Evolutionary conservation across 2,113 vertebrate genomes (phyloP), one percentile per base, ranked within the genome.

Genomic region (Salminus brasiliensis): DNA sequence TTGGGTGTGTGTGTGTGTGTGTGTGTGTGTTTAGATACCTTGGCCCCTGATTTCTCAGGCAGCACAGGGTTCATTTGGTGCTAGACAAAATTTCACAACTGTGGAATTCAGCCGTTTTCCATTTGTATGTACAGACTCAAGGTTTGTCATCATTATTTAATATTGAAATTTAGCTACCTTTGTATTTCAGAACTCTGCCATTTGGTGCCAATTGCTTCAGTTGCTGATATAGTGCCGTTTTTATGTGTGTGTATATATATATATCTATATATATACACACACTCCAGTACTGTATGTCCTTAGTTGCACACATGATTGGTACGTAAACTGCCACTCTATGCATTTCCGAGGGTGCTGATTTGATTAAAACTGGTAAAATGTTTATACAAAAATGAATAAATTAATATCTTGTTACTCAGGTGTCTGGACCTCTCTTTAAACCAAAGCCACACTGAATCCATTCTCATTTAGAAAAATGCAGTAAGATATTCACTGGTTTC

Each of bases 281-380:
- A n/a, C n/a, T 92, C 85, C 81, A 90, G 90, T 93, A 92, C 94
- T 93, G 93, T 95, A 94, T 89, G 89, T 89, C 89, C 88, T 83
- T 90, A 91, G 88, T 92, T 92, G 91, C 94, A 92, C 91, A 92
- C 79, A 72, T 92, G 89, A 92, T 88, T 91, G 88, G 86, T 89
- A 89, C 87, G 83, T 94, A 91, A 90, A 90, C 80, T 92, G 90
- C 91, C 89, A 91, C 83, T 88, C 86, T 84, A 83, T 88, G 90
- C 91, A 85, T 75, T 66, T 66, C 91, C 90, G 81, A 92, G 91
- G 95, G 94, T 97, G 95, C 95, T 97, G 89, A 93, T 93, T 87
- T 81, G 52, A 88, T 87, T 93, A 88, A 88, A 90, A 85, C 75
- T 86, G 76, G 87, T 85, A 8, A 86, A 87, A 90, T 89, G 80